Base-by-base conservation (phyloP, 2,888 invertebrate species). In the Smittia sp. region DNA sequence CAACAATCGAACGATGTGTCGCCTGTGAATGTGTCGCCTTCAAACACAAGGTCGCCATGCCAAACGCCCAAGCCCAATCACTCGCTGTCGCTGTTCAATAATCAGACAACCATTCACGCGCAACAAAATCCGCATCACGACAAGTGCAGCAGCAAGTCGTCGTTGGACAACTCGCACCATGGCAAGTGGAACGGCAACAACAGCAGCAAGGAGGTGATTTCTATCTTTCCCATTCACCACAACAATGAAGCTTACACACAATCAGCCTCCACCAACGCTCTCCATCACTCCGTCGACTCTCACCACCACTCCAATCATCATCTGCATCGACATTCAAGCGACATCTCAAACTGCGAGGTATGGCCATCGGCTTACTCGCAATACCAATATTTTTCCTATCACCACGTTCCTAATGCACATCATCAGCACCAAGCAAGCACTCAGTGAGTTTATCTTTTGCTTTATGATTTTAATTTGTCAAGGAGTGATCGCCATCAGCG, bases 321-420 rank as follows among this genome's bases (percentile, higher is more conserved):
- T 54, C 41, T 46, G 66, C 75, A 75, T 15, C 58, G 63, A 9
- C 76, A 77, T 41, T 52, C 73, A 15, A 32, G 58, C 9, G 65
- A 75, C 76, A 20, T 76, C 75, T 39, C 76, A 80, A 84, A 85
- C 82, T 83, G 85, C 84, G 87, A 87, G 87, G 87, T 87, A 87
- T 87, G 87, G 83, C 80, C 81, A 79, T 81, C 83, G 76, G 82
- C 82, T 76, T 83, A 86, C 83, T 84, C 86, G 82, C 85, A 86
- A 84, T 86, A 87, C 83, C 87, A 87, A 85, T 87, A 87, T 85
- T 87, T 87, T 85, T 85, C 86, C 81, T 86, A 87, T 83, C 86
- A 86, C 84, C 87, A 86, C 81, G 83, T 83, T 82, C 83, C 79
- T 78, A 76, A 75, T 74, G 76, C 76, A 75, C 77, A 77, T 74